phyloP scores from a whole-genome alignment of 2,113 vertebrate genomes.

The Sebastes schlegelii region DNA sequence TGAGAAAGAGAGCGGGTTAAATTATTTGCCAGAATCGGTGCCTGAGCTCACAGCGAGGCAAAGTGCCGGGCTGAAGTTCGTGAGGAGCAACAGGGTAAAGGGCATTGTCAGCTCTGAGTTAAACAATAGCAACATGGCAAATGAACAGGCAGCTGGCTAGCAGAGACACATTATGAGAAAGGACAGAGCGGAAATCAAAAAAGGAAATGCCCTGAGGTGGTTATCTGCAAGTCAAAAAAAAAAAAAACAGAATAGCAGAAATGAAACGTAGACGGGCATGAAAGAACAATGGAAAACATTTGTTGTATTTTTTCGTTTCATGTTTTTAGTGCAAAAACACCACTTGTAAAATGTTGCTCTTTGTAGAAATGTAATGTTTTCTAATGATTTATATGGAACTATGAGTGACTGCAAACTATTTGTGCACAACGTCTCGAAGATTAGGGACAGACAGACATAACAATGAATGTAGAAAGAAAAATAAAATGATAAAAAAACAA shows the following conservation, averaged over 20 bases:
- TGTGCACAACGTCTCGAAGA: slow-evolving; percentile 20
- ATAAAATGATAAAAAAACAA: slow-evolving; percentile 60
- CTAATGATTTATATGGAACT: not conserved
- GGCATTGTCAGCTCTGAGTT: slow-evolving; percentile 37
- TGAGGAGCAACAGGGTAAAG: slow-evolving; percentile 38
- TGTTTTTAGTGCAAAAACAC: not conserved
- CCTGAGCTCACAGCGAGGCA: not conserved
- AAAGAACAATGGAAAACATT: slow-evolving; percentile 21
- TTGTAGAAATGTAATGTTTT: not conserved
- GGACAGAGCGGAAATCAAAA: not conserved
- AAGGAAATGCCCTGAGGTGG: slow-evolving; percentile 4
- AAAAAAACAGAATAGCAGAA: not conserved
- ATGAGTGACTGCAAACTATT: not conserved
- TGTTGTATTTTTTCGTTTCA: not conserved
- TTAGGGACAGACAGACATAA: slow-evolving; percentile 30
- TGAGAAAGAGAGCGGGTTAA: slow-evolving; percentile 24
- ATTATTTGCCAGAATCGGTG: not conserved
- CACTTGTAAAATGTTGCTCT: not conserved
- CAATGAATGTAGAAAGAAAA: slow-evolving; percentile 53
- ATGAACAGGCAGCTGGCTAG: slow-evolving; percentile 21
- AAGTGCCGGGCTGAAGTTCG: slow-evolving; percentile 30
- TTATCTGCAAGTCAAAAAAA: not conserved
- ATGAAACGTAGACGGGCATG: slow-evolving; percentile 1
- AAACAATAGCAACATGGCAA: slow-evolving; percentile 22
- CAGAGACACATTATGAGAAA: slow-evolving; percentile 23